Evolutionary conservation across 1,140 invertebrate genomes (phyloP).

Genomic region (Ceratina calcarata): DNA sequence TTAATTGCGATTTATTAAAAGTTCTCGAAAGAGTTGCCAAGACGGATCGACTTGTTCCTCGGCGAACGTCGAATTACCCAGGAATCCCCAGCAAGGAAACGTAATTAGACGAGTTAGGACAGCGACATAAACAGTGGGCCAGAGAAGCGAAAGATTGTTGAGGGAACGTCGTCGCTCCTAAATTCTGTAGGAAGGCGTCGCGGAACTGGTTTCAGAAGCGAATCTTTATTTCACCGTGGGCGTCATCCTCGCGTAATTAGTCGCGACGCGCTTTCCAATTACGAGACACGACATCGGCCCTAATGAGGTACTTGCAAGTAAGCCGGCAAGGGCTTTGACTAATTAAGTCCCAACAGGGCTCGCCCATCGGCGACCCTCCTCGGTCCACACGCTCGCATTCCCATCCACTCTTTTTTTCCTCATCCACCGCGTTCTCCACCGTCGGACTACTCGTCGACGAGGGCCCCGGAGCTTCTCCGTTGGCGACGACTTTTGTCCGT

Average conservation of each 20-base stretch:
- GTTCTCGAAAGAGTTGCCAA: not conserved
- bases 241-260: conserved; percentile 65
- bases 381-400: not conserved
- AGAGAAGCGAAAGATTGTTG: not conserved
- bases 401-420: conserved; percentile 3
- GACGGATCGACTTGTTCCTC: not conserved
- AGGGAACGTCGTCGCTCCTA: conserved; percentile 20
- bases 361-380: conserved; percentile 40
- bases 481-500: conserved; percentile 37
- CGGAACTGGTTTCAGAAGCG: not conserved
- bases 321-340: conserved; percentile 70
- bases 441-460: not conserved
- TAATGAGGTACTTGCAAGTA: conserved; percentile 72
- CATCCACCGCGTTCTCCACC: not conserved
- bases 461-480: not conserved
- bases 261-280: conserved; percentile 67
- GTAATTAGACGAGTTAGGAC: conserved; percentile 7
- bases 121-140: not conserved
- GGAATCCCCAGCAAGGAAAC: conserved; percentile 7
- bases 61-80: not conserved
- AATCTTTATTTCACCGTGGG: conserved; percentile 50
- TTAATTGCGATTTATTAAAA: no score
- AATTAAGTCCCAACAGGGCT: conserved; percentile 68
- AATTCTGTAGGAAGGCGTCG: conserved; percentile 10
- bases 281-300: conserved; percentile 66